Conservation (phyloP, 2,113 vertebrate genomes). For the Gymnarchus niloticus region DNA sequence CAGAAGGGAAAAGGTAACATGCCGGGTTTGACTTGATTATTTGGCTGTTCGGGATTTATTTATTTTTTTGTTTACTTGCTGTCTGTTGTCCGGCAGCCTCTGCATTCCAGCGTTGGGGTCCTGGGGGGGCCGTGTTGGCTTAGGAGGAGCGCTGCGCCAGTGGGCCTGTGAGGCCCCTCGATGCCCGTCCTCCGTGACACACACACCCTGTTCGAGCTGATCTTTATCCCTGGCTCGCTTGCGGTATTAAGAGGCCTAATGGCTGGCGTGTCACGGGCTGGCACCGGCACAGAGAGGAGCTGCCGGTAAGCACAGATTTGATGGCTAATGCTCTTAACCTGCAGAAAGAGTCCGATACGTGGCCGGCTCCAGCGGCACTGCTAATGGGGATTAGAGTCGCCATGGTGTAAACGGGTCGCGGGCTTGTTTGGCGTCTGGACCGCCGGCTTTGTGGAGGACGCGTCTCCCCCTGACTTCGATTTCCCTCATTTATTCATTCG, state of each 20-base stretch:
- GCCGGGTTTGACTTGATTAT: no score
- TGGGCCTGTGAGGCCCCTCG: background rate
- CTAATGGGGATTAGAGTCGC: slow-evolving; percentile 74
- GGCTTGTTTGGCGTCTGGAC: no score
- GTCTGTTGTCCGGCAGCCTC: no score
- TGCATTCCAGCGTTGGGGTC: no score
- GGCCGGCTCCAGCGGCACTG: slow-evolving; percentile 68
- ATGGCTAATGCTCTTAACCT: slow-evolving; percentile 41
- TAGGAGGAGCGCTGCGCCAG: background rate
- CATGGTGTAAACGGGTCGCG: no score
- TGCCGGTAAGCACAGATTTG: slow-evolving; percentile 3
- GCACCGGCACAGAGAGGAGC: background rate
- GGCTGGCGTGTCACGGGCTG: background rate
- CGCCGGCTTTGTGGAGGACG: no score
- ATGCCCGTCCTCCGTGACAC: slow-evolving; percentile 10
- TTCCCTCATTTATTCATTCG: no score
- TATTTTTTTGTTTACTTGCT: no score
- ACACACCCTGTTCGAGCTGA: slow-evolving; percentile 21
- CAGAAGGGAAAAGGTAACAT: no score
- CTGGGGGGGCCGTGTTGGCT: background rate
- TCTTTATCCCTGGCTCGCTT: slow-evolving; percentile 23
- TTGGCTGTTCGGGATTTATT: no score
- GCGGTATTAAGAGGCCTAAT: slow-evolving; percentile 20
- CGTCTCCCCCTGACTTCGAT: no score
- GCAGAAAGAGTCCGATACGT: slow-evolving; percentile 81